These are phyloP conservation scores for Phalacrocorax brasilianus DNA, from an alignment of 2,113 vertebrate genomes.

Conservation along the genomic window DNA sequence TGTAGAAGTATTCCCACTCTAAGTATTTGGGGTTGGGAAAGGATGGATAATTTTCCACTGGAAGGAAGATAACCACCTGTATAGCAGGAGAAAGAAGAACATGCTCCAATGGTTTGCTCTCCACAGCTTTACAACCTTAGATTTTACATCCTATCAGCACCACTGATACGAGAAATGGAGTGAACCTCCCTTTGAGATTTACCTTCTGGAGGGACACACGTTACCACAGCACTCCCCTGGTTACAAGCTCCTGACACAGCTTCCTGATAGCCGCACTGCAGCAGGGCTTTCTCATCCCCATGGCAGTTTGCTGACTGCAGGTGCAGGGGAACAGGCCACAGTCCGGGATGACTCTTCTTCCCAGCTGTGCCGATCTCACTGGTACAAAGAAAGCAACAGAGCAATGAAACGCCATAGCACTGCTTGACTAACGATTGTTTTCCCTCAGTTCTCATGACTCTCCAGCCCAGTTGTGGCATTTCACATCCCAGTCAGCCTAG, in stretches of 20 bases:
- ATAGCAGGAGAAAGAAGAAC: background rate
- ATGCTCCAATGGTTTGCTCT: background rate
- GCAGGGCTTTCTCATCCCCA: conserved; percentile 82
- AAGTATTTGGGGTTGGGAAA: background rate
- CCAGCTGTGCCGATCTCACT: conserved; percentile 84
- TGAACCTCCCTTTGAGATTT: conserved; percentile 9
- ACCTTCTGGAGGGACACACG: conserved; percentile 87
- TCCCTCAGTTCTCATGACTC: background rate
- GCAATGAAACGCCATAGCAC: background rate
- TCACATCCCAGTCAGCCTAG: background rate
- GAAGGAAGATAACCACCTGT: background rate
- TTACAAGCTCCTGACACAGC: conserved; percentile 79
- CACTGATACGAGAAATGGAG: background rate
- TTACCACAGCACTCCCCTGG: conserved; percentile 79
- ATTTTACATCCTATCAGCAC: background rate
- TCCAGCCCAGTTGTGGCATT: background rate
- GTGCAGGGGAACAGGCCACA: conserved; percentile 79
- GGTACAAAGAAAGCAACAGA: background rate
- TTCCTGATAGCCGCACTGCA: conserved; percentile 79
- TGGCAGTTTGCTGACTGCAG: conserved; percentile 85
- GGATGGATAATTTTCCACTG: background rate
- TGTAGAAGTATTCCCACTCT: background rate
- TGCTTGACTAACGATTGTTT: background rate
- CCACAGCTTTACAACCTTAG: background rate
- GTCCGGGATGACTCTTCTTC: conserved; percentile 70